These are phyloP conservation scores for Drosophila aff. DNA, from an alignment of 1,140 invertebrate species.

Conservation along the genomic window DNA sequence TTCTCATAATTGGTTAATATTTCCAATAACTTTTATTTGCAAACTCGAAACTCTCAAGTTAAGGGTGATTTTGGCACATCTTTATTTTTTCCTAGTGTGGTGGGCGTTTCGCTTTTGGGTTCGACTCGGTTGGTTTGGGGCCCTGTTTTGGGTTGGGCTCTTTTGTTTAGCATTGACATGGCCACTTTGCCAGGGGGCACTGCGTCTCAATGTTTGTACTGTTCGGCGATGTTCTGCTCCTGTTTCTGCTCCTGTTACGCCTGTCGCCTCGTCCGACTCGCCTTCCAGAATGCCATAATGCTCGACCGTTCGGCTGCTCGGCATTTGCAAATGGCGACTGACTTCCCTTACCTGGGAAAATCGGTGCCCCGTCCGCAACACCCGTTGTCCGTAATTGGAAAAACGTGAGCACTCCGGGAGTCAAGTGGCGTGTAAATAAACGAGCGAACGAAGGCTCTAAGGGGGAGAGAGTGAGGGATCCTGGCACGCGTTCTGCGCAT, in stretches of 20 bases:
- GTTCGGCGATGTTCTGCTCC: slow-evolving; percentile 66
- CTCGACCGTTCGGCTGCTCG: slow-evolving; percentile 40
- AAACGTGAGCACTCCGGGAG: slow-evolving; percentile 74
- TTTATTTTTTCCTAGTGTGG: slow-evolving; percentile 24
- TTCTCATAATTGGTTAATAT: neutral
- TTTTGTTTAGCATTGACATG: slow-evolving; percentile 84
- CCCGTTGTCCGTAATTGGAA: slow-evolving; percentile 62
- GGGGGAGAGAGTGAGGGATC: slow-evolving; percentile 1
- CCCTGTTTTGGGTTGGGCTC: slow-evolving; percentile 44
- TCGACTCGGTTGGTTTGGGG: slow-evolving; percentile 5
- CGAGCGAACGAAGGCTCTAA: slow-evolving; percentile 1
- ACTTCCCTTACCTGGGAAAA: slow-evolving; percentile 50
- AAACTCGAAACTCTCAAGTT: neutral
- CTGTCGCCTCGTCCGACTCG: slow-evolving; percentile 32
- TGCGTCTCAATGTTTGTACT: slow-evolving; percentile 75
- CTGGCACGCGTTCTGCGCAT: slow-evolving; percentile 58
- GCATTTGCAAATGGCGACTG: slow-evolving; percentile 69
- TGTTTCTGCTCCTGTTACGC: slow-evolving; percentile 54
- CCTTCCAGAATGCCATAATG: slow-evolving; percentile 29
- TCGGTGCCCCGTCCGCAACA: slow-evolving; percentile 15
- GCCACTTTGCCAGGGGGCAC: slow-evolving; percentile 79
- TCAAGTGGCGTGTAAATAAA: slow-evolving; percentile 82
- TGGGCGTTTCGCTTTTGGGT: slow-evolving; percentile 21
- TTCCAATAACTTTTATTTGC: neutral
- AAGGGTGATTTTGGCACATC: neutral